These are phyloP conservation scores for Erynnis tages DNA, from an alignment of 2,888 invertebrate species.

Conservation along the genomic window DNA sequence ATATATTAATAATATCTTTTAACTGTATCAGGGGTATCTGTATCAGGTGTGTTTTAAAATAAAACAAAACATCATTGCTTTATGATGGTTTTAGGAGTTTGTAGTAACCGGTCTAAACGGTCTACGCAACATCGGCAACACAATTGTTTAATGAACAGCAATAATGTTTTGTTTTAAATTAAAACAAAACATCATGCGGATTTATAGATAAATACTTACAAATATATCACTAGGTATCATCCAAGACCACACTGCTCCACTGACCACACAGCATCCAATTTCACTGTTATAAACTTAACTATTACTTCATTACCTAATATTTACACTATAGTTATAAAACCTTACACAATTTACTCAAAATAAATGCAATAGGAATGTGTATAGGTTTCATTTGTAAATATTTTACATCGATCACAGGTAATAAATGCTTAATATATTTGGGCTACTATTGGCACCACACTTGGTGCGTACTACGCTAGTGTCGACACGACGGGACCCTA, in stretches of 20 bases:
- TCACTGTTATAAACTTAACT: not conserved
- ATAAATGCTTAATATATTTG: constrained; percentile 18
- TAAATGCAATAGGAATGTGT: constrained; percentile 22
- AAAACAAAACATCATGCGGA: too few relatives aligned
- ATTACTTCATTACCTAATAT: constrained; percentile 8
- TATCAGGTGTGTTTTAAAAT: too few relatives aligned
- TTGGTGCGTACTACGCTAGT: constrained; percentile 30
- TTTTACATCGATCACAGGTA: constrained; percentile 14
- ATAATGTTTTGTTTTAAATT: too few relatives aligned
- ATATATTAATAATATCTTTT: too few relatives aligned
- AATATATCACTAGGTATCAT: constrained; percentile 1
- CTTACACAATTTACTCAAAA: constrained; percentile 14
- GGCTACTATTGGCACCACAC: constrained; percentile 22
- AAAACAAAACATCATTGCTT: too few relatives aligned
- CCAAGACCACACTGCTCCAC: constrained; percentile 1
- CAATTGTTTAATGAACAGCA: too few relatives aligned
- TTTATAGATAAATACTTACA: constrained; percentile 24
- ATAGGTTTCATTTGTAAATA: constrained; percentile 24
- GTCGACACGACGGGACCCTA: constrained; percentile 32
- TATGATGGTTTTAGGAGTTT: too few relatives aligned
- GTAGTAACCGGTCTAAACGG: too few relatives aligned
- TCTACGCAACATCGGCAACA: too few relatives aligned
- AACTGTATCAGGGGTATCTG: too few relatives aligned
- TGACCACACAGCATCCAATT: not conserved
- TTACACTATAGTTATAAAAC: constrained; percentile 7